Conservation (phyloP, 2,888 invertebrate genomes). For the Pseudococcus viburni region DNA sequence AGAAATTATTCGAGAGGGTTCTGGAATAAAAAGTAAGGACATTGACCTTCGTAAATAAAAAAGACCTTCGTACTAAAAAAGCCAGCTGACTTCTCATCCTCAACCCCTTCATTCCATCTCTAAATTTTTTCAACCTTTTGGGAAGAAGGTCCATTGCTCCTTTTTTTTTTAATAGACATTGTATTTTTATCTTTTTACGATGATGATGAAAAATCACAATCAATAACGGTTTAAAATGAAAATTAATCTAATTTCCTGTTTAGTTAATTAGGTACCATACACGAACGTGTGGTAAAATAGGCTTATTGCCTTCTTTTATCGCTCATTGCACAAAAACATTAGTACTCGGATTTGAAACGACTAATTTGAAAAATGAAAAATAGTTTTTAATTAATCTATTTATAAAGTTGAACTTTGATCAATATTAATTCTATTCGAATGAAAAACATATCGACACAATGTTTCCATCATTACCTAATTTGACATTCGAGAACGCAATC, state of each 20-base stretch:
- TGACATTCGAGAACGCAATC: background rate
- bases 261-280: background rate
- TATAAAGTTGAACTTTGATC: background rate
- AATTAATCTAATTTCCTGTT: background rate
- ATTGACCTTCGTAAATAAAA: no score
- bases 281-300: background rate
- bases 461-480: background rate
- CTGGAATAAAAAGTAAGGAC: no score
- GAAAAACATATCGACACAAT: background rate
- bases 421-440: background rate
- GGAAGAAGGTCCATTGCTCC: no score
- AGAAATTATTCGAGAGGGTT: no score
- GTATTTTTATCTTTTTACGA: no score
- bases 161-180: no score
- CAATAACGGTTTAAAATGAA: background rate
- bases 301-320: background rate
- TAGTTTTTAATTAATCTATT: background rate
- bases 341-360: slow-evolving; percentile 3
- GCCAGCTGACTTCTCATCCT: no score
- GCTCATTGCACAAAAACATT: no score
- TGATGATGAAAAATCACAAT: no score
- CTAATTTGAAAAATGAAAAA: background rate
- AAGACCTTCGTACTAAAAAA: no score
- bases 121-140: no score
- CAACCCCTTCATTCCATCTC: no score